A percentile compares a stretch with the other conserved stretches of the same genome.
phyloP scores from a whole-genome alignment of 2,113 vertebrate genomes.

The Oceanites oceanicus region DNA sequence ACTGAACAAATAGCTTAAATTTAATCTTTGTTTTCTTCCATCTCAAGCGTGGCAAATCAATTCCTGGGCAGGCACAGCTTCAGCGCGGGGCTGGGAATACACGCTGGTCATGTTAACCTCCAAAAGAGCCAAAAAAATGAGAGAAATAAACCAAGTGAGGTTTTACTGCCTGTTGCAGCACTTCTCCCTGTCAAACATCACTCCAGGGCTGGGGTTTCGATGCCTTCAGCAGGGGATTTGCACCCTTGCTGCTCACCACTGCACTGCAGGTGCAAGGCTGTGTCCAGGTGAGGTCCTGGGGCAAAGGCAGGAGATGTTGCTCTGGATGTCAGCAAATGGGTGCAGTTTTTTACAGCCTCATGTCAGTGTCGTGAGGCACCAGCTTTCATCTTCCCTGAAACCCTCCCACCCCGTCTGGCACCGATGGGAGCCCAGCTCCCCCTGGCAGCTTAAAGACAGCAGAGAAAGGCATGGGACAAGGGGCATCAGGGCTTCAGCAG shows the following conservation, averaged over 20 bases:
- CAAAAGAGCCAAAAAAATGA: neutral
- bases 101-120: neutral
- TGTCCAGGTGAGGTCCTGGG: neutral
- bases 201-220: rapidly evolving
- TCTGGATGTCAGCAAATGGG: neutral
- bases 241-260: neutral
- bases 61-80: neutral
- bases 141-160: neutral
- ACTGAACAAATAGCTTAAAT: slow-evolving; percentile 63
- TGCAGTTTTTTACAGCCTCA: neutral
- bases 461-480: neutral
- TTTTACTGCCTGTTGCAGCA: neutral
- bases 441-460: neutral
- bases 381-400: neutral
- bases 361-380: neutral
- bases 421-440: rapidly evolving
- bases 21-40: slow-evolving; percentile 63
- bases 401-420: neutral
- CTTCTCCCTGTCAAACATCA: neutral
- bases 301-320: neutral
- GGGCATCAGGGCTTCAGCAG: neutral
- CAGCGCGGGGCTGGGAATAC: neutral
- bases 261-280: neutral
- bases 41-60: slow-evolving; percentile 32
- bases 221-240: neutral